A percentile compares a stretch with the other conserved stretches of the same genome.
phyloP scores from a whole-genome alignment of 2,797 vertebrate species.

The Sylvilagus floridanus region DNA sequence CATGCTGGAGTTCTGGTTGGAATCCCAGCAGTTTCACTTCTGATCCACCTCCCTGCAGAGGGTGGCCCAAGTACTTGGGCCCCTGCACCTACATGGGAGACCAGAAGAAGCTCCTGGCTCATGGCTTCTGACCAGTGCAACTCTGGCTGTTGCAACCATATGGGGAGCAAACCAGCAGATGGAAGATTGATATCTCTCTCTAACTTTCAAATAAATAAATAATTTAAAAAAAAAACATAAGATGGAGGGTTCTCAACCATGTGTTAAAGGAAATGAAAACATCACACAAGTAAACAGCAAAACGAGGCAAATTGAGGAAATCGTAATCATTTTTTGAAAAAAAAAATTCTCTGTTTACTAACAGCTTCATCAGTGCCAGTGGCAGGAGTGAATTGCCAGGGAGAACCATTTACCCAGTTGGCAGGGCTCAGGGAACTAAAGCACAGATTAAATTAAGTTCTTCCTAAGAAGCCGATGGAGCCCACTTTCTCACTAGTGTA shows the following conservation, averaged over 20 bases:
- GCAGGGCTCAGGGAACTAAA: neutral
- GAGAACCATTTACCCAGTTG: conserved; percentile 13
- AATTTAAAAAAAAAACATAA: neutral
- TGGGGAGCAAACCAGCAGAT: no score
- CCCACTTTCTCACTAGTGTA: neutral
- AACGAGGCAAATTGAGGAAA: conserved; percentile 44
- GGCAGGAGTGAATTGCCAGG: conserved; percentile 37
- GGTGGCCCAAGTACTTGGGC: no score
- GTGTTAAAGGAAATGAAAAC: conserved; percentile 55
- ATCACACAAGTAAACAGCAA: conserved; percentile 32
- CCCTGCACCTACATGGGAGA: no score
- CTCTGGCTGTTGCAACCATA: no score
- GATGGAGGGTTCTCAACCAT: neutral
- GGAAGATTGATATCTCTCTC: no score
- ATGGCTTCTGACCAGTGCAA: no score
- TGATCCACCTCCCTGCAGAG: no score
- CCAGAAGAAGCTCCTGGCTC: no score
- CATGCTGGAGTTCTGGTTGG: no score
- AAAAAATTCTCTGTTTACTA: conserved; percentile 29
- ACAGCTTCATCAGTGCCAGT: conserved; percentile 48
- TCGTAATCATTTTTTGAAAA: conserved; percentile 24
- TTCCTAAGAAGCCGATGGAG: neutral
- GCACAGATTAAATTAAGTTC: neutral
- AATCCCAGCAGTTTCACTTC: no score
- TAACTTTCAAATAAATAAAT: no score